Conservation (phyloP, 1,140 invertebrate species). For the Octopus sinensis region DNA sequence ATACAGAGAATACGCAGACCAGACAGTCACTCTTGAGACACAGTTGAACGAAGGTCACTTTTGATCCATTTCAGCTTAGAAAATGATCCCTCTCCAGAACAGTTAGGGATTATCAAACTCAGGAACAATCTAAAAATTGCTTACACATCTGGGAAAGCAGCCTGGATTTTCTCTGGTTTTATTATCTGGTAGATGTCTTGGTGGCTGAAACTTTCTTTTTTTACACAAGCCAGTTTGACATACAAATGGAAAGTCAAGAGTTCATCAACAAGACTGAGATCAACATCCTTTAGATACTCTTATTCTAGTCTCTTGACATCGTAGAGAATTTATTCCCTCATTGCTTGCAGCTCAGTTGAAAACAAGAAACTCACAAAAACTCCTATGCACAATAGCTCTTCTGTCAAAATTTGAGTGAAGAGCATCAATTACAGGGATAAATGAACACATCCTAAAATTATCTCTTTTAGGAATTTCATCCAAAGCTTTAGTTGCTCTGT, state of each 20-base stretch:
- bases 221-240: no score
- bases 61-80: neutral
- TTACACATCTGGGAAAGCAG: neutral
- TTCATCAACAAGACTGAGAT: no score
- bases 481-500: neutral
- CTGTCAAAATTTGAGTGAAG: no score
- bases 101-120: neutral
- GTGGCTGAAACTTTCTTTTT: neutral
- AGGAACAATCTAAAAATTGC: conserved; percentile 1
- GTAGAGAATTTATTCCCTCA: no score
- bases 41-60: neutral
- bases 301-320: no score
- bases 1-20: neutral
- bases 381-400: no score
- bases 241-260: no score
- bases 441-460: neutral
- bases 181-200: neutral
- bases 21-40: neutral
- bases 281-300: no score
- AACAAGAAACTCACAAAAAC: no score
- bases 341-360: no score
- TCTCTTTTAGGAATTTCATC: neutral
- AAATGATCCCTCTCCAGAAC: neutral
- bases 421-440: neutral
- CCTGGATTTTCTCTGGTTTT: neutral